Evolutionary conservation across 2,888 invertebrate species (phyloP).

Genomic region (Eristalis pertinax): DNA sequence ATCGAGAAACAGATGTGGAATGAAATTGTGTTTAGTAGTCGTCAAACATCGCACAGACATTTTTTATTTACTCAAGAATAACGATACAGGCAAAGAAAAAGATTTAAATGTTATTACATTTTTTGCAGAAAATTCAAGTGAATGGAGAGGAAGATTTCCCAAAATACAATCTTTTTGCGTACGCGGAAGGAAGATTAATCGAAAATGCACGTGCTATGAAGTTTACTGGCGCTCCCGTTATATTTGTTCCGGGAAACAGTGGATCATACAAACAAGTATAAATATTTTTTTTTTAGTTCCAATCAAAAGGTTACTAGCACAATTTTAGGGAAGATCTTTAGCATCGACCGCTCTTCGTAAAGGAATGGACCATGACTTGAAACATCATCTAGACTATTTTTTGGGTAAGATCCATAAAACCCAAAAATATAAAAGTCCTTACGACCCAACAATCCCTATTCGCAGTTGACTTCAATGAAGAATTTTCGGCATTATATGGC

Average conservation of each 20-base stretch:
- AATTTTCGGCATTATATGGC: slow-evolving; percentile 93
- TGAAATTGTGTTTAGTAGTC: no score
- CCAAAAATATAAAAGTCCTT: neutral
- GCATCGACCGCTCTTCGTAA: slow-evolving; percentile 96
- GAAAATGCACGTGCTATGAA: slow-evolving; percentile 87
- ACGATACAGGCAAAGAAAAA: no score
- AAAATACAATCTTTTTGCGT: slow-evolving; percentile 92
- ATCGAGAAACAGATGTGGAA: no score
- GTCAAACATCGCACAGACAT: no score
- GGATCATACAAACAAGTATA: slow-evolving; percentile 93
- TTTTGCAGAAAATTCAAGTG: slow-evolving; percentile 85
- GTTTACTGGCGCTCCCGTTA: slow-evolving; percentile 94
- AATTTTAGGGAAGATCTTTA: slow-evolving; percentile 86
- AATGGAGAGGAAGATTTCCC: slow-evolving; percentile 86
- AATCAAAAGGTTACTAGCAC: neutral
- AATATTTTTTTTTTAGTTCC: neutral
- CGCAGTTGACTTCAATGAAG: slow-evolving; percentile 92
- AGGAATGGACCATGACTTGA: slow-evolving; percentile 86
- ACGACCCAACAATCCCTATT: neutral
- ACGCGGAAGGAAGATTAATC: slow-evolving; percentile 92
- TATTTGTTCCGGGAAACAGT: slow-evolving; percentile 97
- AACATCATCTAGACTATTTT: slow-evolving; percentile 95
- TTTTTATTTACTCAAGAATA: no score
- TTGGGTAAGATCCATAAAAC: slow-evolving; percentile 83
- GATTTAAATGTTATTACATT: no score